These are phyloP conservation scores for Paramuricea clavata DNA, from an alignment of 92 coral and sea anemone genomes.

Conservation along the genomic window DNA sequence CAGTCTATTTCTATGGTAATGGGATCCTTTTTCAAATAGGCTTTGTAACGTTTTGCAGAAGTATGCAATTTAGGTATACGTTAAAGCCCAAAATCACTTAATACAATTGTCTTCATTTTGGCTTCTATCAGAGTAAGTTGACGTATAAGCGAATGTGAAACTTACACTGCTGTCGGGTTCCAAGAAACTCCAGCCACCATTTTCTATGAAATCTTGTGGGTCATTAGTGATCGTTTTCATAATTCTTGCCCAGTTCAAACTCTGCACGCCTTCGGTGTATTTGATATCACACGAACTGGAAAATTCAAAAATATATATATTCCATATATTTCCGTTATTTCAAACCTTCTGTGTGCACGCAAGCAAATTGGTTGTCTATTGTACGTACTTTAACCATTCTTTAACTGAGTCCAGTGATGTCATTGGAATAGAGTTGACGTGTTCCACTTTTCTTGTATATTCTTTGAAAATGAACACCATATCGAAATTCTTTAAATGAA, in stretches of 20 bases:
- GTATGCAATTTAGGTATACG: too few species aligned
- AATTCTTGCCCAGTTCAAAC: slow-evolving; percentile 98
- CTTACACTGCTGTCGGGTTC: slow-evolving; percentile 95
- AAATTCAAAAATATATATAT: not conserved
- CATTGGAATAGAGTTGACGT: slow-evolving; percentile 97
- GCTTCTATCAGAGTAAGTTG: too few species aligned
- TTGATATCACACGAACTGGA: slow-evolving; percentile 95
- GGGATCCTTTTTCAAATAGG: too few species aligned
- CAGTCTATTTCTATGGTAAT: too few species aligned
- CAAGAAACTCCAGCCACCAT: slow-evolving; percentile 99
- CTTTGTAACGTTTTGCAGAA: too few species aligned
- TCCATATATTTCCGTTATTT: not conserved
- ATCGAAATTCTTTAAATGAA: slow-evolving; percentile 96
- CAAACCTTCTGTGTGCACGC: too few species aligned
- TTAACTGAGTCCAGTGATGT: slow-evolving; percentile 98
- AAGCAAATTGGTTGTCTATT: too few species aligned
- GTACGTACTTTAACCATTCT: slow-evolving; percentile 95
- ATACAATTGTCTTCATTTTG: too few species aligned
- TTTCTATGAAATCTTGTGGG: slow-evolving; percentile 96
- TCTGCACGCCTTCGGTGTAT: slow-evolving; percentile 98
- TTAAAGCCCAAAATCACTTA: too few species aligned
- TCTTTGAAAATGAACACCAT: slow-evolving; percentile 99
- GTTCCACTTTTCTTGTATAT: slow-evolving; percentile 96
- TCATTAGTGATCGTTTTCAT: slow-evolving; percentile 98
- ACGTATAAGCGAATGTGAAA: too few species aligned